Base-by-base conservation (phyloP, 2,797 vertebrate species). In the Enteromius thamalakanensis region DNA sequence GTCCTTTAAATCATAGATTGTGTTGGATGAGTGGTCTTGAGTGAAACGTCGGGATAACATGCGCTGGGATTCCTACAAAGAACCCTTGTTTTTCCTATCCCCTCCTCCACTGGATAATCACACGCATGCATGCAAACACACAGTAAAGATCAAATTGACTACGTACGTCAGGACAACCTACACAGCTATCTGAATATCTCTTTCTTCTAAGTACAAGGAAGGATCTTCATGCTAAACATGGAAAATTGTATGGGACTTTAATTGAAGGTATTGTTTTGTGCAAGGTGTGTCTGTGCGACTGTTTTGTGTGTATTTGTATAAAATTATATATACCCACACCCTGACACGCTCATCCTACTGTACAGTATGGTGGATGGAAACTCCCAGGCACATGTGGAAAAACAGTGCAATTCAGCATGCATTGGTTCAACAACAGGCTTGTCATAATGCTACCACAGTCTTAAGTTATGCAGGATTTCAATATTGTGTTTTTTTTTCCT, bases 211-310 rank as follows among this genome's bases (percentile, higher is more conserved):
- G 34, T 3, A 15, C 40, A 60, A 17, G 47, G 45, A 26, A 77
- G 67, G 58, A 72, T 53, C 60, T 26, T 82, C 10, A 75, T n/a
- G 47, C 60, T 51, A 90, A 93, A 92, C 93, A 94, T 45, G 34
- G 49, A 69, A 51, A 32, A 45, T 55, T 68, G 4, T 55, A 68
- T 76, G n/a, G n/a, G 45, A 37, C 47, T 76, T 67, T 68, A 68
- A 76, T 68, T 76, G 72, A 64, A 37, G 37, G 34, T 76, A n/a
- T 11, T 62, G 37, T 74, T 62, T 58, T 42, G 42, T 26, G 2
- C 80, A 82, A 92, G 90, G 88, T 90, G 71, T 90, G 87, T 90
- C 75, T 72, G 91, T 92, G 85, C 86, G 68, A 60, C 80, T 26
- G 49, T 45, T 78, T 62, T 49, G 40, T 81, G 72, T 42, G 26